These are phyloP conservation scores for Acanthurus tractus DNA, from an alignment of 2,797 vertebrate genomes.

Conservation along the genomic window DNA sequence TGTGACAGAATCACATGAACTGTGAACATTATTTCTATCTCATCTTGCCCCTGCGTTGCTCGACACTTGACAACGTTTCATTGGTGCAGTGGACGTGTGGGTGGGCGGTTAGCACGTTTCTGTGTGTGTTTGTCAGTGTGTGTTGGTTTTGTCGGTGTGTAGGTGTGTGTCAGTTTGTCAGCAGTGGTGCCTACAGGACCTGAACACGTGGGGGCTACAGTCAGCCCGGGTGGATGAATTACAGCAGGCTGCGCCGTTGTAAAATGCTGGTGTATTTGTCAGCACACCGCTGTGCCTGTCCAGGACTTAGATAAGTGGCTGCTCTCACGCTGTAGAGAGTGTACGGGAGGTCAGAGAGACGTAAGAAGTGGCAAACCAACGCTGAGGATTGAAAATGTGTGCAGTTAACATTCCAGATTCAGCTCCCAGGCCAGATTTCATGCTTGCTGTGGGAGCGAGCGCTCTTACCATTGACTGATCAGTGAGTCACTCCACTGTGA, in stretches of 20 bases:
- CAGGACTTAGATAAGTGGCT: slow-evolving; percentile 75
- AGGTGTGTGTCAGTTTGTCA: slow-evolving; percentile 76
- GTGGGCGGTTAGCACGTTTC: slow-evolving; percentile 32
- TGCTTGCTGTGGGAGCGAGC: slow-evolving; percentile 65
- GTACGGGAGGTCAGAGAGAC: slow-evolving; percentile 70
- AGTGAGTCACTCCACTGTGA: slow-evolving; percentile 78
- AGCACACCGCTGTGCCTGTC: slow-evolving; percentile 54
- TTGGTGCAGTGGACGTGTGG: slow-evolving; percentile 38
- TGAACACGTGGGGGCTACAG: slow-evolving; percentile 55
- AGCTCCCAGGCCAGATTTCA: slow-evolving; percentile 76
- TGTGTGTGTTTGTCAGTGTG: slow-evolving; percentile 62
- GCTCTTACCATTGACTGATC: slow-evolving; percentile 79
- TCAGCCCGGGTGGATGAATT: slow-evolving; percentile 68
- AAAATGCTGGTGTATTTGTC: slow-evolving; percentile 70
- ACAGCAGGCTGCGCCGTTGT: slow-evolving; percentile 61
- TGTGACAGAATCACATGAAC: slow-evolving; percentile 55
- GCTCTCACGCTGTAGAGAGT: slow-evolving; percentile 61
- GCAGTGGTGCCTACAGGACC: slow-evolving; percentile 69
- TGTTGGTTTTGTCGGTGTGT: slow-evolving; percentile 55
- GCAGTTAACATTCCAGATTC: slow-evolving; percentile 67
- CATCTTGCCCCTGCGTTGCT: slow-evolving; percentile 56
- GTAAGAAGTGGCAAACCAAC: slow-evolving; percentile 68
- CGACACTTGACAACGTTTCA: slow-evolving; percentile 54
- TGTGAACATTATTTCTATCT: slow-evolving; percentile 60
- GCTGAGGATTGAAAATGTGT: slow-evolving; percentile 66